A percentile compares a stretch with the other conserved stretches of the same genome.
Evolutionary conservation across 2,797 vertebrate species (phyloP).

Genomic region (Salarias fasciatus): DNA sequence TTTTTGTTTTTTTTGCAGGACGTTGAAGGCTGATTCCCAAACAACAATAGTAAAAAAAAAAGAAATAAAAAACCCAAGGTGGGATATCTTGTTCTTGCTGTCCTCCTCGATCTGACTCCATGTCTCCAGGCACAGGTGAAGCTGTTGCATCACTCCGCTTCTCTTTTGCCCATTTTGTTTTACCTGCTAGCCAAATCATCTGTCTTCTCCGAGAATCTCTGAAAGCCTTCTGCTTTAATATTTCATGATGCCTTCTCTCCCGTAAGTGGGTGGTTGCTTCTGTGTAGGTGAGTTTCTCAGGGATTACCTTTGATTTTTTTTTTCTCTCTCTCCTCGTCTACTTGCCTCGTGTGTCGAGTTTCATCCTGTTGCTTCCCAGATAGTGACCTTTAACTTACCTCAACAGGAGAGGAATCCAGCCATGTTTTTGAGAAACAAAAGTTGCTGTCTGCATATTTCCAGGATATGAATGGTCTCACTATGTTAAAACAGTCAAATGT

Average conservation of each 20-base stretch:
- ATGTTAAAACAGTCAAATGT: too few relatives aligned
- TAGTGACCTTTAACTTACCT: not conserved
- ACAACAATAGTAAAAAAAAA: not conserved
- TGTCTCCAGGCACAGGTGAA: constrained; percentile 34
- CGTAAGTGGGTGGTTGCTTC: constrained; percentile 39
- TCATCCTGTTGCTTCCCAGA: constrained; percentile 16
- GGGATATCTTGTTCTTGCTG: constrained; percentile 35
- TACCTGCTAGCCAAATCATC: constrained; percentile 43
- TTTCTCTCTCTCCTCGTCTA: too few relatives aligned
- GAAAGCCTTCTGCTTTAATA: constrained; percentile 47
- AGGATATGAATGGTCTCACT: not conserved
- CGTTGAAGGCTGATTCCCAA: constrained; percentile 41
- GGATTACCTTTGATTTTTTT: constrained; percentile 28
- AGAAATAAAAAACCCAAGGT: constrained; percentile 6
- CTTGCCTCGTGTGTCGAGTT: constrained; percentile 16
- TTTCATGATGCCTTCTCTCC: constrained; percentile 46
- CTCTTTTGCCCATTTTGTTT: constrained; percentile 25
- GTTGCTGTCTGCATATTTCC: not conserved
- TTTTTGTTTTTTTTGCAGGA: constrained; percentile 22
- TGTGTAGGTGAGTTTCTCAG: constrained; percentile 32
- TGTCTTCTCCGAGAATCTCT: constrained; percentile 45
- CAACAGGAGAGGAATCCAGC: constrained; percentile 5
- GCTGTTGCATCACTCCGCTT: constrained; percentile 37
- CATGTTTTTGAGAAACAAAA: not conserved
- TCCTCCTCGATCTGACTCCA: constrained; percentile 32